Evolutionary conservation across 2,113 vertebrate genomes (phyloP), one percentile per base, ranked within the genome.

Genomic region (Psittacula cyanocephala): DNA sequence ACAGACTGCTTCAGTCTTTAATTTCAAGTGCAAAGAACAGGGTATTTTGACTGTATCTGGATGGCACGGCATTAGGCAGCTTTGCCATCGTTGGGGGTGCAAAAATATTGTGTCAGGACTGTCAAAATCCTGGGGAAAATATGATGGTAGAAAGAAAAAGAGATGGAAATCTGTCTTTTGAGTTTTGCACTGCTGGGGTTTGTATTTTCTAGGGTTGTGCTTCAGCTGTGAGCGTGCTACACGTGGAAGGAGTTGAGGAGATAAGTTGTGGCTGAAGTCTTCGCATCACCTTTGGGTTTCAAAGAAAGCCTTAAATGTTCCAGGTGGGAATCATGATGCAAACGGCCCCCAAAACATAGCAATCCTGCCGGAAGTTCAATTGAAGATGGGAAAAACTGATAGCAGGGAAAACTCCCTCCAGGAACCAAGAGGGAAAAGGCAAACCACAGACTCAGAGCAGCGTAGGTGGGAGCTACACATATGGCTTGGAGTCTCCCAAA

Each of bases 21-120:
- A 55, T 85, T 44, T 57, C 75, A 37, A 85, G 69, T 29, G 74
- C 49, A 28, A 59, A 52, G 79, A 84, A 74, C 59, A 72, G 62
- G 87, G 31, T 57, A 60, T 85, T 84, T 84, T 49, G 77, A 43
- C 74, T 76, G 59, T 50, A 43, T 19, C 50, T 41, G 49, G 60
- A 35, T 90, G 76, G 47, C 86, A 17, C 4, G 43, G 79, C 62
- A 57, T 31, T 77, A 71, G 77, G 72, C 63, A 76, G 68, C 47
- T 22, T 39, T 10, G 52, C 23, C 44, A 7, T n/a, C 65, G 17
- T 31, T 7, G 74, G 43, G 57, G 11, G 92, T 29, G 69, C 86
- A 87, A 72, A 88, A 95, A 90, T 92, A 67, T 63, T 57, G 52
- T 84, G 92, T 80, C 81, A 81, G 81, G 57, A 24, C 53, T 87